Percentiles rank a stretch among this genome's conserved stretches.
phyloP scores from a whole-genome alignment of 2,113 vertebrate species.

The Eleginops maclovinus region DNA sequence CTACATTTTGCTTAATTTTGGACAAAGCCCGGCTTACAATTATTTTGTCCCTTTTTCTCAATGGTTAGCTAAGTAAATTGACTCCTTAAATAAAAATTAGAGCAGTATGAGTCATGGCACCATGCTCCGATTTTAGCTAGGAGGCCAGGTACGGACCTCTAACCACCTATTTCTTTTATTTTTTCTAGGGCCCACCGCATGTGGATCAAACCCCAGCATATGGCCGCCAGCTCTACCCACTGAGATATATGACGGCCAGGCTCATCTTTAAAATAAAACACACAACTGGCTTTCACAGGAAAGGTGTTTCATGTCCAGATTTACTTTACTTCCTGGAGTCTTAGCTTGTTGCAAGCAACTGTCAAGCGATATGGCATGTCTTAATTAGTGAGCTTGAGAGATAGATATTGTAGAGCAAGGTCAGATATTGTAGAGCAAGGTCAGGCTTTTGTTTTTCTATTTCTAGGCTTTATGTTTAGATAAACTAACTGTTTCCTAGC shows the following conservation, averaged over 20 bases:
- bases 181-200: not conserved
- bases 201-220: no score
- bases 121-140: not conserved
- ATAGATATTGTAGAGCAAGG: no score
- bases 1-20: not conserved
- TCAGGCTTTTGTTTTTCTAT: no score
- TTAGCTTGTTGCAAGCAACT: not conserved
- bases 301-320: no score
- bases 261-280: not conserved
- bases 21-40: not conserved
- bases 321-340: not conserved
- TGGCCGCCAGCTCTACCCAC: no score
- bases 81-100: no score
- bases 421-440: not conserved
- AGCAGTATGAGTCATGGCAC: not conserved
- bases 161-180: no score
- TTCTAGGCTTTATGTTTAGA: not conserved
- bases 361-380: not conserved
- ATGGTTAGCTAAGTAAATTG: no score
- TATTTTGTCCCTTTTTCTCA: not conserved
- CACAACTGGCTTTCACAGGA: no score
- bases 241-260: no score
- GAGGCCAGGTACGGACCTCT: not conserved
- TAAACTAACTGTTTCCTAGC: not conserved
- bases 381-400: not conserved